Evolutionary conservation across 2,797 vertebrate genomes (phyloP), one percentile per base, ranked within the genome.

Genomic region (Tamandua tetradactyla): DNA sequence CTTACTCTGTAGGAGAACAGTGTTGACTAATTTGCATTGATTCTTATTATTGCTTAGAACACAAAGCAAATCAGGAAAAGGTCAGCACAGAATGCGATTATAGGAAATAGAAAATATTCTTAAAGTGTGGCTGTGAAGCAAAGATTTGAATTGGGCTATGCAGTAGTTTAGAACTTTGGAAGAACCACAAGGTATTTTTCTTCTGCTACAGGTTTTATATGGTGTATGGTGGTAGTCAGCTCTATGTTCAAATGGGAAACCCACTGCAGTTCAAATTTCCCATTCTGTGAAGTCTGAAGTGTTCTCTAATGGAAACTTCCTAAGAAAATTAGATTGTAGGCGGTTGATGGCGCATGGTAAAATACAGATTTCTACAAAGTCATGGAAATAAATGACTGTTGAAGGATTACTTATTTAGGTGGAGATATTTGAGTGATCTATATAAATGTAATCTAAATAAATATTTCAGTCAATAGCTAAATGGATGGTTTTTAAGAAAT

Each of bases 281-380:
- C 9, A 15, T 10, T 13, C 47, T 3, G 1, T 11, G n/a, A 80
- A 20, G 37, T 23, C 25, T 11, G 22, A 64, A 72, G 55, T 42
- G 22, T 59, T 76, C 40, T 44, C 18, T 55, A 55, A 3, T 55
- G 52, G n/a, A 88, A 87, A 49, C 49, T 52, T 2, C 12, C 66
- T 76, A 59, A 18, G 22, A 14, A 23, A 32, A 37, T 47, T 30
- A 71, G 25, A 30, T 76, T 76, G 42, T 35, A 59, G 20, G 40
- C 68, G 25, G 37, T 15, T 59, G 7, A 68, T 30, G 17, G 14
- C 55, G 30, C 42, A 25, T 69, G 82, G 27, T 23, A 57, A 90
- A 95, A 94, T 76, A 61, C 17, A 74, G 9, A 42, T 79, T 59
- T 69, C 83, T 62, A 90, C 35, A 83, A 87, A 69, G 35, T 37